A percentile compares a stretch with the other conserved stretches of the same genome.
Conservation (phyloP, 1,140 invertebrate genomes). For the Penaeus chinensis region DNA sequence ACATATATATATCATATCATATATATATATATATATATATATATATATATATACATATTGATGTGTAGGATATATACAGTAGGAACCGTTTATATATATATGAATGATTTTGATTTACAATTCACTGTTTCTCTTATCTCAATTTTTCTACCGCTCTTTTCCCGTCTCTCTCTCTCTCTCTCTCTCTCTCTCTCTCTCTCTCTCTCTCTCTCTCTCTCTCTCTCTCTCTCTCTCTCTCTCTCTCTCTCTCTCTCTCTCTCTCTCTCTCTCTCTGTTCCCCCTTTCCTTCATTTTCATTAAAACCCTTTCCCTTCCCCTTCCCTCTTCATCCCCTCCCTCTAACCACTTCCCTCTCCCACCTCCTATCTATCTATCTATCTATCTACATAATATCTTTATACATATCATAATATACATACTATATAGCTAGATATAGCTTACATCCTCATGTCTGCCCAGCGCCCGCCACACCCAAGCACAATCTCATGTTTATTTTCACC, state of each 20-base stretch:
- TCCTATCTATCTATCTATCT: not conserved
- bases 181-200: slow-evolving; percentile 24
- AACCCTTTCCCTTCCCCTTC: not conserved
- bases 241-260: slow-evolving; percentile 1
- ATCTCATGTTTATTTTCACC: not conserved
- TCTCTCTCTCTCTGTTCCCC: not conserved
- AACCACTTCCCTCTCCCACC: not conserved
- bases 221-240: not conserved
- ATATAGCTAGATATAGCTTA: slow-evolving; percentile 18
- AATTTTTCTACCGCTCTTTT: not conserved
- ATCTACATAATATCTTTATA: not conserved
- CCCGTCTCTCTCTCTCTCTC: not conserved
- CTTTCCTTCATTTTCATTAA: too few relatives aligned
- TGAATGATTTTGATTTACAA: too few relatives aligned
- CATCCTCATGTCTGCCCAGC: too few relatives aligned
- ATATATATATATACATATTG: too few relatives aligned
- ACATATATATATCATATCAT: too few relatives aligned
- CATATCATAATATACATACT: slow-evolving; percentile 21
- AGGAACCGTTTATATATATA: too few relatives aligned
- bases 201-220: not conserved
- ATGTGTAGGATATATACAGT: too few relatives aligned
- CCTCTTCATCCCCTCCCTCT: not conserved
- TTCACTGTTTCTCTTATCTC: slow-evolving; percentile 3
- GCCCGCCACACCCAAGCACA: not conserved
- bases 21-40: too few relatives aligned